Evolutionary conservation across 2,797 vertebrate genomes (phyloP).

Genomic region (Neosilurus hyrtlii): DNA sequence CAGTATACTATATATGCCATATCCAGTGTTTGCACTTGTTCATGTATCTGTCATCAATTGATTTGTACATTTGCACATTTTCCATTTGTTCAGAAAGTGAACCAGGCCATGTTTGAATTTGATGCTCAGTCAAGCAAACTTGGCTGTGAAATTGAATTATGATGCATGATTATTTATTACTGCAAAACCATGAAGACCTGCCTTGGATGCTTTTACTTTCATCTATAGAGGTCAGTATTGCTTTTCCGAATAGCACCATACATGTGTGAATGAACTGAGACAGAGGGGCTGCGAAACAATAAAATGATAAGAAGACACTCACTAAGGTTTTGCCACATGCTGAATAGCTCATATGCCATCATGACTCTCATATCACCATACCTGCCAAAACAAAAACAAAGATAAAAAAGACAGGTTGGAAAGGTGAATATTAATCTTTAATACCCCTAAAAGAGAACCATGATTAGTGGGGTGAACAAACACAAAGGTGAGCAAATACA

Average conservation of each 20-base stretch:
- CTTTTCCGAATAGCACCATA: constrained; percentile 13
- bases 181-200: neutral
- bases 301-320: constrained; percentile 45
- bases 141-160: neutral
- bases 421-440: neutral
- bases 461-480: neutral
- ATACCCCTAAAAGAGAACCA: neutral
- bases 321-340: constrained; percentile 99
- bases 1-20: no score
- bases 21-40: neutral
- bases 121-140: constrained; percentile 1
- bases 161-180: constrained; percentile 12
- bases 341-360: constrained; percentile 98
- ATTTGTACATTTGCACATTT: constrained; percentile 1
- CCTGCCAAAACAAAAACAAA: constrained; percentile 65
- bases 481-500: neutral
- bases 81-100: constrained; percentile 2
- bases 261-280: neutral
- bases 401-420: neutral
- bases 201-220: constrained; percentile 3
- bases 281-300: neutral
- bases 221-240: constrained; percentile 50
- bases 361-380: constrained; percentile 96
- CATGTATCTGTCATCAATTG: neutral
- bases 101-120: neutral